Base-by-base conservation (phyloP, 2,888 invertebrate genomes). In the Agrochola circellaris region DNA sequence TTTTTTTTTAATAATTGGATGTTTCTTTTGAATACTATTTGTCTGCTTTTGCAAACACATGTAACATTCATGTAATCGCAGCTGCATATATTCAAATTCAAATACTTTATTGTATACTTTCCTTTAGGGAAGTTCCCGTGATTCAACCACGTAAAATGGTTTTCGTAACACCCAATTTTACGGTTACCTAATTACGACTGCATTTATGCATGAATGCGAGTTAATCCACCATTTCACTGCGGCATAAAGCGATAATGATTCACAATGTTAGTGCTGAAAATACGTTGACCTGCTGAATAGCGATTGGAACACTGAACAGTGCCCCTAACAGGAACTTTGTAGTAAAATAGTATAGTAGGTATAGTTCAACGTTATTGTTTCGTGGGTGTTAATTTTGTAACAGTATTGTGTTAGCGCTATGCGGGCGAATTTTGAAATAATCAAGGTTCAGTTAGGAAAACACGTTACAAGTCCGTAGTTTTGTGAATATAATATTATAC, bases 181-280 rank as follows among this genome's bases (percentile, higher is more conserved):
- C 71, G 60, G 73, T 68, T 48, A 74, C 73, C 67, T 82, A 73
- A 83, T 85, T 82, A 74, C 71, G 73, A 83, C 73, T 77, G 42
- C 38, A 81, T 83, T 80, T 73, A 71, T 68, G 70, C 70, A 71
- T 65, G 67, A 73, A 70, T 61, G 64, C n/a, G 77, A 66, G 81
- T 81, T 71, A 65, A 82, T 74, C 73, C 71, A 73, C 68, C 23
- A 73, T 83, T 83, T 68, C 48, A 77, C 38, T 77, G 73, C 26
- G 38, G 45, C n/a, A 54, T 77, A 61, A 71, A 82, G 38, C 83
- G 64, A 51, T 77, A 71, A 64, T 67, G 66, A 77, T 74, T 85
- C 71, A 76, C 48, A 30, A 68, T 30, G 34, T 83, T 77, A 69
- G 61, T 61, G 56, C 23, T 77, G 51, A 20, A 82, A 82, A 83